Evolutionary conservation across 2,888 invertebrate species (phyloP).

Genomic region (Xylocampa areola): DNA sequence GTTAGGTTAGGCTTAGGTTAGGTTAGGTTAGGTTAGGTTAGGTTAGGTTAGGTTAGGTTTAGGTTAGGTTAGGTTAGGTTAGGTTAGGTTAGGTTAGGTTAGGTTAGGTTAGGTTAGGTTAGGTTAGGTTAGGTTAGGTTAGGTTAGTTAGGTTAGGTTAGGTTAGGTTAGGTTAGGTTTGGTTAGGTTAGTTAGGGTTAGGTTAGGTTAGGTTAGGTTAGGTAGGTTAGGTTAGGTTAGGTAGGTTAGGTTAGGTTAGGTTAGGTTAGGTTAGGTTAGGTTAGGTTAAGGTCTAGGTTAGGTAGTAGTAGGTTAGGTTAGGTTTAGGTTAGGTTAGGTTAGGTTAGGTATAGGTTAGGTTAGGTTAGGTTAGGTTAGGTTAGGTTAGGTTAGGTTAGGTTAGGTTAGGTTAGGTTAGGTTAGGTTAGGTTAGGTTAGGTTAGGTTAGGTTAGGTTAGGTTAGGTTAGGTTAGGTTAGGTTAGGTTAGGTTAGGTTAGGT

Average conservation of each 20-base stretch:
- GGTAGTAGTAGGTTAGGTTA: constrained; percentile 20
- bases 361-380: constrained; percentile 23
- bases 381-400: constrained; percentile 24
- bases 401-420: constrained; percentile 25
- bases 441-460: constrained; percentile 14
- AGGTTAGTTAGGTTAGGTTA: constrained; percentile 7
- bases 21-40: background rate
- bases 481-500: constrained; percentile 15
- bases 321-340: constrained; percentile 24
- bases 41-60: background rate
- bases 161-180: constrained; percentile 9
- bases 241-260: constrained; percentile 24
- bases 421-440: constrained; percentile 13
- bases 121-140: constrained; percentile 1
- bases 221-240: constrained; percentile 22
- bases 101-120: constrained; percentile 1
- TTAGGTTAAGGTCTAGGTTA: constrained; percentile 22
- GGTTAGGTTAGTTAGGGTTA: constrained; percentile 11
- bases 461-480: constrained; percentile 17
- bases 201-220: constrained; percentile 30
- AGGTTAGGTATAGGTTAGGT: constrained; percentile 20
- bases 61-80: constrained; percentile 2
- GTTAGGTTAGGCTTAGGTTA: constrained; percentile 2
- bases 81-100: background rate
- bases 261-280: constrained; percentile 24